Conservation (phyloP, 1,140 invertebrate species). For the Drosophila repleta region DNA sequence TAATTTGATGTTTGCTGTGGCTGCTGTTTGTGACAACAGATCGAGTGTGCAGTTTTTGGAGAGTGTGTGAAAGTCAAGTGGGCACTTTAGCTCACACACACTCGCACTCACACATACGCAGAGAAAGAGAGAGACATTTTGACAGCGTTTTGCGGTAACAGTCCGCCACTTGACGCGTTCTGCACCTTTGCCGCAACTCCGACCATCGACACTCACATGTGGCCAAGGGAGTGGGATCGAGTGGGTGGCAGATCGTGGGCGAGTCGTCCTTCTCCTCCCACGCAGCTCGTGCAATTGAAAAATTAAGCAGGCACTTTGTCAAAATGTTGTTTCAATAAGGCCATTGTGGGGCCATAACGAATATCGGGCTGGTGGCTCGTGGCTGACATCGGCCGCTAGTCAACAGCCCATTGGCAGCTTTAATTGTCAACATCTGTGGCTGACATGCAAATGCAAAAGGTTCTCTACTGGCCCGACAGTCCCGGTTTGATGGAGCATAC, state of each 20-base stretch:
- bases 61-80: slow-evolving; percentile 73
- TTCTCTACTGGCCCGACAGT: slow-evolving; percentile 35
- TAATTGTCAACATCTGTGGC: slow-evolving; percentile 74
- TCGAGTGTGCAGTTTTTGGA: slow-evolving; percentile 69
- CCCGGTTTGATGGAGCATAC: slow-evolving; percentile 69
- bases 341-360: slow-evolving; percentile 7
- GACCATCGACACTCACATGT: slow-evolving; percentile 3
- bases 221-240: neutral
- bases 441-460: slow-evolving; percentile 78
- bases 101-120: slow-evolving; percentile 38
- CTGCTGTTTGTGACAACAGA: slow-evolving; percentile 67
- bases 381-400: neutral
- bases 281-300: slow-evolving; percentile 68
- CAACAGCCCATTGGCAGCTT: slow-evolving; percentile 51
- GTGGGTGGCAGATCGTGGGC: neutral
- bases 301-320: slow-evolving; percentile 81
- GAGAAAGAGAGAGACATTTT: slow-evolving; percentile 32
- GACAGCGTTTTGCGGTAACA: slow-evolving; percentile 72
- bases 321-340: slow-evolving; percentile 73
- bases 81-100: slow-evolving; percentile 55
- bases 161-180: slow-evolving; percentile 62
- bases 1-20: slow-evolving; percentile 28
- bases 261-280: neutral
- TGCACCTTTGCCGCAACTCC: slow-evolving; percentile 41
- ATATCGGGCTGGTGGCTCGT: slow-evolving; percentile 17